A percentile compares a stretch with the other conserved stretches of the same genome.
Evolutionary conservation across 2,888 invertebrate genomes (phyloP).

Genomic region (Neoaliturus tenellus): DNA sequence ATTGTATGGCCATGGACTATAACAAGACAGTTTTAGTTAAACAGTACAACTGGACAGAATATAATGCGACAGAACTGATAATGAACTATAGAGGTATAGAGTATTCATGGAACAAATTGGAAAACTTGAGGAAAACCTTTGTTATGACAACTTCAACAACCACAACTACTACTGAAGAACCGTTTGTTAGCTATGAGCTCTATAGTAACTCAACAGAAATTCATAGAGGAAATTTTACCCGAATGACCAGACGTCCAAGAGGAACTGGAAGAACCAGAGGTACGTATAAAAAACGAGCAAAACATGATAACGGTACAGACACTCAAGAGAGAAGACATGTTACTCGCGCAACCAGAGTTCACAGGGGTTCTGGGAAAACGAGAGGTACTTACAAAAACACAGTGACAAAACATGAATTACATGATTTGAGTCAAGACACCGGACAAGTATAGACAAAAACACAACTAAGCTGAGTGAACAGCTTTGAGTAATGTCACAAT

Average conservation of each 20-base stretch:
- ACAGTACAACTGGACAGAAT: constrained; percentile 41
- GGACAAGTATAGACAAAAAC: too few relatives aligned
- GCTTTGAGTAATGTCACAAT: too few relatives aligned
- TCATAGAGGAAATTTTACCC: neutral
- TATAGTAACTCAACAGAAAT: neutral
- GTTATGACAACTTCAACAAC: constrained; percentile 20
- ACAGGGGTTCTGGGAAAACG: neutral
- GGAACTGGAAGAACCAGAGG: neutral
- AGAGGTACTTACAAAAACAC: constrained; percentile 43
- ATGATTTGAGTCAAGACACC: neutral
- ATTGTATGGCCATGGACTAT: constrained; percentile 5
- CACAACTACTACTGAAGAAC: constrained; percentile 20
- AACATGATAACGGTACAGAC: neutral
- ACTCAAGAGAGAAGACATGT: neutral
- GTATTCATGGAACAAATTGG: constrained; percentile 28
- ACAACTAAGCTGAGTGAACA: too few relatives aligned
- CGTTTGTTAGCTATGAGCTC: neutral
- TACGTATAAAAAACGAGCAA: constrained; percentile 34
- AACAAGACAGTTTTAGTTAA: constrained; percentile 7
- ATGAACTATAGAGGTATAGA: constrained; percentile 27
- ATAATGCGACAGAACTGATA: constrained; percentile 26
- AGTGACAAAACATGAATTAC: neutral
- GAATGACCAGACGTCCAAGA: constrained; percentile 1
- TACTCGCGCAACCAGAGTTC: neutral
- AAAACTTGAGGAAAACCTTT: constrained; percentile 20